These are phyloP conservation scores for Hestina assimilis DNA, from an alignment of 1,140 invertebrate genomes.

Conservation along the genomic window DNA sequence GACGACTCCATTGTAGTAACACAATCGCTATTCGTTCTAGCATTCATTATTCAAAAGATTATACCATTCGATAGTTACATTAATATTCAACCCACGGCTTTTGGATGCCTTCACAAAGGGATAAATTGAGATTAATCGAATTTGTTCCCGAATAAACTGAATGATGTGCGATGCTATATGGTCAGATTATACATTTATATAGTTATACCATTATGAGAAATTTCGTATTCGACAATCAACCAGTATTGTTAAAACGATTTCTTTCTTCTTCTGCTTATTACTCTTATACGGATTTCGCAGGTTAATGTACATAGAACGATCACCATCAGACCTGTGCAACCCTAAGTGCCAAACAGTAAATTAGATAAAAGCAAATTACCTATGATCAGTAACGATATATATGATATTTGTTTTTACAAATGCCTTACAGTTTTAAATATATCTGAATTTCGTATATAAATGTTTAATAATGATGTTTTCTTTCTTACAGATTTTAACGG, in stretches of 20 bases:
- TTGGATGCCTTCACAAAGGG: conserved; percentile 4
- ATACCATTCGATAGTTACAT: conserved; percentile 9
- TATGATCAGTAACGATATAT: background rate
- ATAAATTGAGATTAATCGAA: conserved; percentile 21
- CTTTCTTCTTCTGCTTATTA: no score
- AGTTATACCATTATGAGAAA: no score
- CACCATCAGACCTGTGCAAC: no score
- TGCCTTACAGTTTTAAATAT: background rate
- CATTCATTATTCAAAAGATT: conserved; percentile 19
- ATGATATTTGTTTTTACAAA: no score
- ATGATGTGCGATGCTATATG: background rate
- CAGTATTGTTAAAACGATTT: background rate
- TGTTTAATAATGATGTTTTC: background rate
- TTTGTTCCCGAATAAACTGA: background rate
- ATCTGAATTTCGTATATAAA: background rate
- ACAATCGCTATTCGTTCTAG: conserved; percentile 11
- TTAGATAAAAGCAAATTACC: no score
- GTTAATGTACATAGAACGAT: no score
- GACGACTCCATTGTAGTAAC: background rate
- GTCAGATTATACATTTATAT: no score
- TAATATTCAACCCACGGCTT: conserved; percentile 18
- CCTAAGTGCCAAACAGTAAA: no score
- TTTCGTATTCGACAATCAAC: no score
- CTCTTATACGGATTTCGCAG: no score
- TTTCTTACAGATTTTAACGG: conserved; percentile 14